phyloP scores from a whole-genome alignment of 2,888 invertebrate genomes.

The Listrodromus nycthemerus region DNA sequence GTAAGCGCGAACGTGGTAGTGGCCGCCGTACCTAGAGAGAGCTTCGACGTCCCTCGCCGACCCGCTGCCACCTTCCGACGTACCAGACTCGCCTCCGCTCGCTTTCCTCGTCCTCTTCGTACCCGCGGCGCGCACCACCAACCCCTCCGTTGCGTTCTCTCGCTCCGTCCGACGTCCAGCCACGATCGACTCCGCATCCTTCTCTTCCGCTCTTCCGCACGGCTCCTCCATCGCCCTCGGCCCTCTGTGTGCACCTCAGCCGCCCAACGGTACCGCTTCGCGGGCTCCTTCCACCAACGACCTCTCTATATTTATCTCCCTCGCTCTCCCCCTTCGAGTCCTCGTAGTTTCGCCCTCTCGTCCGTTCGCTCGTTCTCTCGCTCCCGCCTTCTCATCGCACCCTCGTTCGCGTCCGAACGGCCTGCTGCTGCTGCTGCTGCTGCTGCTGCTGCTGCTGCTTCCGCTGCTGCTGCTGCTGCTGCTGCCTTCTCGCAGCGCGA shows the following conservation, averaged over 20 bases:
- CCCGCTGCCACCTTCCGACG: conserved; percentile 64
- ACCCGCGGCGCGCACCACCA: conserved; percentile 47
- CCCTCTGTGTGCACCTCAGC: conserved; percentile 50
- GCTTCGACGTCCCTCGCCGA: conserved; percentile 60
- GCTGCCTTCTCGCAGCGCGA: conserved; percentile 56
- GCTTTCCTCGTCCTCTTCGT: conserved; percentile 44
- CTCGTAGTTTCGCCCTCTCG: conserved; percentile 59
- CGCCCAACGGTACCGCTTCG: conserved; percentile 74
- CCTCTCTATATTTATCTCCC: conserved; percentile 67
- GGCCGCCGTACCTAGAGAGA: conserved; percentile 32
- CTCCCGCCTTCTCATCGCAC: conserved; percentile 61
- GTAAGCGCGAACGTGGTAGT: background rate
- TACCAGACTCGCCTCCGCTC: conserved; percentile 52
- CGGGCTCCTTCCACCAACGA: conserved; percentile 63
- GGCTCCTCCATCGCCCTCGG: conserved; percentile 27
- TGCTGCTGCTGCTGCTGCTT: conserved; percentile 52
- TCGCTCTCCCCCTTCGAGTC: conserved; percentile 72
- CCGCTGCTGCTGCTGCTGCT: conserved; percentile 48
- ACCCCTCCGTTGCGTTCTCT: conserved; percentile 60
- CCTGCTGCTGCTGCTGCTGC: conserved; percentile 57
- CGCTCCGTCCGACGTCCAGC: conserved; percentile 54
- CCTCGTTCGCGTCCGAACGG: conserved; percentile 63
- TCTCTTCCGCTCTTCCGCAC: conserved; percentile 12
- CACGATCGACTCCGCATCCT: conserved; percentile 38
- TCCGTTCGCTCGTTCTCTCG: conserved; percentile 59